Percentiles rank a stretch among this genome's conserved stretches.
These are phyloP conservation scores for Pachypanchax playfairii DNA, from an alignment of 2,113 vertebrate genomes.

Conservation along the genomic window DNA sequence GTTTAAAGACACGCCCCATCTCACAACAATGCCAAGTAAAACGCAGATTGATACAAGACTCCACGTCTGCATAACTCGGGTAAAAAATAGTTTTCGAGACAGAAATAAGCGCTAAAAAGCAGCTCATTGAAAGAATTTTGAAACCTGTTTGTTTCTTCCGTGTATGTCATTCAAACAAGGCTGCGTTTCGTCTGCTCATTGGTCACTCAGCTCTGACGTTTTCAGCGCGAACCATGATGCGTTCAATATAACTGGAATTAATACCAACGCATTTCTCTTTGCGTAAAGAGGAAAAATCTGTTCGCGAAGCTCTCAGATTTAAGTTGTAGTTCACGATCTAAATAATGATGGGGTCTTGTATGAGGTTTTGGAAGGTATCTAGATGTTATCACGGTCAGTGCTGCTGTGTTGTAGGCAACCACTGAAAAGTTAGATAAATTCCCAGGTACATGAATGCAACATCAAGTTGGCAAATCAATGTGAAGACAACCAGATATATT, in stretches of 20 bases:
- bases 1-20: conserved; percentile 93
- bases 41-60: conserved; percentile 81
- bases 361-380: too few relatives aligned
- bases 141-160: conserved; percentile 59
- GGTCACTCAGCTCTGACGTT: conserved; percentile 53
- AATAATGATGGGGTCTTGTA: too few relatives aligned
- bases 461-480: not conserved
- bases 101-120: conserved; percentile 13
- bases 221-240: not conserved
- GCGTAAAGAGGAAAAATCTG: too few relatives aligned
- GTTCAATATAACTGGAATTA: conserved; percentile 12
- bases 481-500: not conserved
- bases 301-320: too few relatives aligned
- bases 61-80: conserved; percentile 84
- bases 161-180: conserved; percentile 42
- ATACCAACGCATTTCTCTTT: not conserved
- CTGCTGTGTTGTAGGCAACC: not conserved
- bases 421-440: not conserved
- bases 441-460: not conserved
- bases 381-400: too few relatives aligned
- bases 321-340: too few relatives aligned
- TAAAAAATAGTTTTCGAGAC: not conserved
- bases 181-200: conserved; percentile 49
- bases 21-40: conserved; percentile 83
- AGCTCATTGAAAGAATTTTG: conserved; percentile 11